Base-by-base conservation (phyloP, 2,888 invertebrate species). In the Aromia moschata region DNA sequence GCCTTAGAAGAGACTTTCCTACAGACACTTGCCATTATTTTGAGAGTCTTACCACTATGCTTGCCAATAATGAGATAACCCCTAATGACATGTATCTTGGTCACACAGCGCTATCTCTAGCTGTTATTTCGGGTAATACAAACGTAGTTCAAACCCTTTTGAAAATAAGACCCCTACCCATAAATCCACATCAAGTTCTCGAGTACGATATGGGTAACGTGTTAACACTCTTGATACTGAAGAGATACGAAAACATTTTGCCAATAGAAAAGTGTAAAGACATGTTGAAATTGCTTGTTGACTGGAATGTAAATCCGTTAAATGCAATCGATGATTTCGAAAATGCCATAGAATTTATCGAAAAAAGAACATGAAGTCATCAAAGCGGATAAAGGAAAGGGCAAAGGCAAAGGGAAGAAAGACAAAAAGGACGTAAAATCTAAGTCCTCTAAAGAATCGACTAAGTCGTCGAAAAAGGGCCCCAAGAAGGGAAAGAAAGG, bases 21-120 rank as follows among this genome's bases (percentile, higher is more conserved):
- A 49, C 58, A 1, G 77, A 79, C 46, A 25, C 63, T 4, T 55
- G 62, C 9, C 45, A 66, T 44, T 65, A 64, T 58, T 70, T 75
- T 3, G 53, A 60, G 30, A 52, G 70, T 11, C 62, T 77, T 31
- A 70, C 72, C 2, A 46, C 55, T 14, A 17, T 67, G 11, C 56
- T 80, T 2, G 58, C 74, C 1, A 44, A 67, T 4, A 56, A 69
- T 56, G 68, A 71, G 2, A 46, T 65, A n/a, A 52, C 67, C 37
- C 40, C 57, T 2, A 57, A 68, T n/a, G 66, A 70, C 5, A 65
- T 63, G 3, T 80, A 77, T 67, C 67, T 81, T 31, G 80, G 79
- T 2, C 80, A 80, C 51, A 76, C 75, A 1, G 70, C 77, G 1
- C 64, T 81, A 44, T 75, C 79, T 2, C 56, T 81, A 18, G 79